Evolutionary conservation across 2,888 invertebrate genomes (phyloP), one percentile per base, ranked within the genome.

Genomic region (Hypselothyrea guttata): DNA sequence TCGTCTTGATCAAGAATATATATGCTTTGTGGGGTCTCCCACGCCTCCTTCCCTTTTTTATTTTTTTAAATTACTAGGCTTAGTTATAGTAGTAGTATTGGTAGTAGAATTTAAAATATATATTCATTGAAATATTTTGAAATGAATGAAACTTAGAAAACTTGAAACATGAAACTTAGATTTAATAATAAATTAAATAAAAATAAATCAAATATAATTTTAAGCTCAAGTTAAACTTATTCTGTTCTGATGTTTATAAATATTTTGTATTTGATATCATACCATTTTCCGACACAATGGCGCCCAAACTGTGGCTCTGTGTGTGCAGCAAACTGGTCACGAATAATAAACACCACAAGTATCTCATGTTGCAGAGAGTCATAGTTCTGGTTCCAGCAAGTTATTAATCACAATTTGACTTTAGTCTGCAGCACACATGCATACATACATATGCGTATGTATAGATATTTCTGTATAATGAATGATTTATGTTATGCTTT

Each of bases 271-370:
- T 27, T 3, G 15, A 7, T 46, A 16, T 9, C 67, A 74, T 78
- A 75, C 74, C 74, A 27, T 63, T 58, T 35, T 45, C 58, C 22
- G 66, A 13, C 0, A 53, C 46, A 51, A 69, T 18, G 11, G 65
- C 84, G 53, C 69, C 72, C 46, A 79, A 37, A 42, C 84, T 83
- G 53, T 85, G 69, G 37, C 73, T 64, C 42, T 84, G 73, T 5
- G 59, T 63, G 22, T 84, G 73, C 73, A 78, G 73, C 73, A 85
- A 62, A 44, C 77, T 72, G 52, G 56, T 66, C 63, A 78, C 65
- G 47, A 83, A 63, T 46, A 78, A 31, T 18, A 78, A 63, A 55
- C 69, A 79, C 78, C 84, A 78, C 66, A 84, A 49, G 64, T 62
- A 59, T 8, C 49, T 69, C 78, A 85, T 85, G 18, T 53, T 71